Evolutionary conservation across 2,888 invertebrate genomes (phyloP).

Genomic region (Mamestra brassicae): DNA sequence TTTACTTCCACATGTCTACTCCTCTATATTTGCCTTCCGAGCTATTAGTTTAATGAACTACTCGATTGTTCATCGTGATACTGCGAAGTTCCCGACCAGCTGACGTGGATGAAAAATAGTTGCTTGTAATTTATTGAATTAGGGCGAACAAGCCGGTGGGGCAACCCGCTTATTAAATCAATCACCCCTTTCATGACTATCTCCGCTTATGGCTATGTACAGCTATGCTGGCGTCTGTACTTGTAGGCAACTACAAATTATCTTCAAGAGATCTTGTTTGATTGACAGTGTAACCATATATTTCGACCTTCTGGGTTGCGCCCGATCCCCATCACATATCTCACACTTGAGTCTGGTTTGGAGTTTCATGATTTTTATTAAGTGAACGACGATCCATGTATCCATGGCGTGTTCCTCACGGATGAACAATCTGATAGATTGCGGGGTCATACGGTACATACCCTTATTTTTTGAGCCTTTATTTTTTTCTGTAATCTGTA

Average conservation of each 20-base stretch:
- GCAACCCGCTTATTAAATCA: slow-evolving; percentile 53
- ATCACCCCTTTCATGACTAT: slow-evolving; percentile 24
- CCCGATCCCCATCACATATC: not conserved
- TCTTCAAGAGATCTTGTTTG: slow-evolving; percentile 3
- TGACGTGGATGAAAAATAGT: not conserved
- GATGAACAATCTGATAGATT: too few species aligned
- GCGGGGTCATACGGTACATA: too few species aligned
- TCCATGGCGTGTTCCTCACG: too few species aligned
- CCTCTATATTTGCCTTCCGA: not conserved
- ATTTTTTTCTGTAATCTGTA: too few species aligned
- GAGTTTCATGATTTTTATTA: not conserved
- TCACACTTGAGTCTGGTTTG: not conserved
- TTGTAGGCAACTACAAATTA: not conserved
- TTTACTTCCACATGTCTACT: slow-evolving; percentile 13
- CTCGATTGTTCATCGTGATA: not conserved
- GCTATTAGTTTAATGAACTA: slow-evolving; percentile 11
- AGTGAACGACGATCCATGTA: not conserved
- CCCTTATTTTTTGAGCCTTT: too few species aligned
- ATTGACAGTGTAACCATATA: not conserved
- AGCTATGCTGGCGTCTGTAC: too few species aligned
- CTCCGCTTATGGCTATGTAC: not conserved
- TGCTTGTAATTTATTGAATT: slow-evolving; percentile 33
- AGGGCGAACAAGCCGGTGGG: slow-evolving; percentile 45
- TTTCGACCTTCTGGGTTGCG: not conserved
- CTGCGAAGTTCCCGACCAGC: not conserved